These are phyloP conservation scores for Dasysyrphus tricinctus DNA, from an alignment of 2,888 invertebrate genomes.

Conservation along the genomic window DNA sequence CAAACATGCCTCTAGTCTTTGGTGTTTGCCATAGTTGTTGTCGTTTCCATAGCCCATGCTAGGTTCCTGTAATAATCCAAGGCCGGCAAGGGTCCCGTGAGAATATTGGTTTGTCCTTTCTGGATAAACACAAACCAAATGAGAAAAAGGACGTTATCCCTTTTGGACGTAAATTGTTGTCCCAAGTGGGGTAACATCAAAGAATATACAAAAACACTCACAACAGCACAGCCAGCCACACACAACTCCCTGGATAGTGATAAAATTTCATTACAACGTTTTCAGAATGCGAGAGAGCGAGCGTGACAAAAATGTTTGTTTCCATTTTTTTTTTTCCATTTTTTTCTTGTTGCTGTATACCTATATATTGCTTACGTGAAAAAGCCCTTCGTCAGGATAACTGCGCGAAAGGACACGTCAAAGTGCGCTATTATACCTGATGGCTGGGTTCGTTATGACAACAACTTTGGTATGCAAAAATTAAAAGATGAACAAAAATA, in stretches of 20 bases:
- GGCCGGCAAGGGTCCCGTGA: neutral
- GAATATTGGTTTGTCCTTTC: conserved; percentile 34
- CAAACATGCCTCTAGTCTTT: conserved; percentile 15
- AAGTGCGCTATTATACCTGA: conserved; percentile 15
- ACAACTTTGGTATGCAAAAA: conserved; percentile 32
- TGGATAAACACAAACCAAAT: conserved; percentile 34
- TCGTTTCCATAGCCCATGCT: neutral
- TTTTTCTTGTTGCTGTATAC: neutral
- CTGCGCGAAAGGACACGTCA: neutral
- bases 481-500: conserved; percentile 10
- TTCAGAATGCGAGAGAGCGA: conserved; percentile 27
- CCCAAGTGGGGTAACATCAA: conserved; percentile 5
- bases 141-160: conserved; percentile 19
- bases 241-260: conserved; percentile 23
- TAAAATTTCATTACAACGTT: conserved; percentile 68
- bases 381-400: conserved; percentile 17
- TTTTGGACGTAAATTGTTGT: conserved; percentile 25
- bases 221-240: neutral
- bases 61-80: conserved; percentile 9
- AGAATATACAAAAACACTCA: neutral
- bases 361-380: neutral
- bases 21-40: neutral
- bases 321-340: conserved; percentile 10
- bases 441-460: conserved; percentile 7
- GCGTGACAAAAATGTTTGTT: conserved; percentile 66